Base-by-base conservation (phyloP, 2,797 vertebrate species). In the Notamacropus eugenii region DNA sequence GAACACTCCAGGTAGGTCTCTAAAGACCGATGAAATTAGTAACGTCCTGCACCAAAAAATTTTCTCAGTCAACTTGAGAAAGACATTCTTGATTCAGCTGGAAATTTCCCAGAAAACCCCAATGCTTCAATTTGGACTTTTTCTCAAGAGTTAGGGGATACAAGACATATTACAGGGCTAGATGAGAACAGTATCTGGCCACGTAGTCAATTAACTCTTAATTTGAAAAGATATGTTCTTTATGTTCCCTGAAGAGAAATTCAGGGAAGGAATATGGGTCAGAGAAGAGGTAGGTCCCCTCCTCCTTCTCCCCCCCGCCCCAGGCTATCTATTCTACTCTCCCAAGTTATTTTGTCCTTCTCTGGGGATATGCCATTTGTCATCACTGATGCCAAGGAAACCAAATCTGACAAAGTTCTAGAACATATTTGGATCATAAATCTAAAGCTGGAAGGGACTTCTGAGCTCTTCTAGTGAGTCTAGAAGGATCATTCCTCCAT, bases 91-190 rank as follows among this genome's bases (percentile, higher is more conserved):
- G 93, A 92, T 95, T 95, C 94, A 93, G 92, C 92, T n/a, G 52
- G 95, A 96, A 74, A 1, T 1, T 59, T 82, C 90, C 96, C 96
- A 95, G 95, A 96, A 96, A 93, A 74, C 58, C 91, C 74, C 54
- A n/a, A 54, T 93, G 55, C 90, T 90, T 94, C 93, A 87, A 54
- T 54, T 90, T 91, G 94, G 92, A 94, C 57, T 56, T 56, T 13
- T 54, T 13, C 11, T 91, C 19, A 82, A 19, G 82, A 94, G 62
- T 58, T 46, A 16, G 52, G 1, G 0, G 0, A 31, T 46, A 46
- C 74, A 46, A 46, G 40, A 82, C 40, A 46, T 82, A 82, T 54
- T 90, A 82, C 40, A 90, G 58, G 40, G 57, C 10, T 22, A 55
- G 90, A 29, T 3, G 4, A 93, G 67, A 58, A 92, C 50, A 28